Conservation (phyloP, 2,113 vertebrate species). For the Nibea coibor region DNA sequence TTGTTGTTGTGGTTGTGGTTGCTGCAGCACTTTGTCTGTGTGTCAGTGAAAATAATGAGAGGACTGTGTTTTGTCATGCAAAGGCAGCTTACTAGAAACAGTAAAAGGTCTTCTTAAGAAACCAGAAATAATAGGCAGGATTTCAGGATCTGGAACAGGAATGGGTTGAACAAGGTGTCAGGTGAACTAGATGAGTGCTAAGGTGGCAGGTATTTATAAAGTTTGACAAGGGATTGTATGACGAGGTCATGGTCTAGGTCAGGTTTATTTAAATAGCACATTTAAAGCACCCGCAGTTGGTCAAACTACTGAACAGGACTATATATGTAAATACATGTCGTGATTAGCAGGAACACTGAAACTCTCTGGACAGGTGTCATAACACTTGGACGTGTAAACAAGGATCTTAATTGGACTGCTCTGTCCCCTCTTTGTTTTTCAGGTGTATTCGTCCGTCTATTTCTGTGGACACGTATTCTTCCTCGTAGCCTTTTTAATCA, state of each 20-base stretch:
- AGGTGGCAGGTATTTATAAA: background rate
- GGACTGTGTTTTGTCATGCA: background rate
- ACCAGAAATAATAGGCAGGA: background rate
- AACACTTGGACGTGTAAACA: background rate
- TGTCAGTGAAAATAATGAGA: background rate
- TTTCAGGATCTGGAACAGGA: background rate
- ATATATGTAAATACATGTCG: no score
- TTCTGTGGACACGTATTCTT: slow-evolving; percentile 93
- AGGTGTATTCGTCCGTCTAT: slow-evolving; percentile 95
- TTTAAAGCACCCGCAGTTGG: no score
- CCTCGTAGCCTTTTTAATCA: slow-evolving; percentile 83
- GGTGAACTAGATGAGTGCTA: background rate
- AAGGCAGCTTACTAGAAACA: background rate
- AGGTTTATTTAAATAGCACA: no score
- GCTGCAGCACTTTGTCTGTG: background rate
- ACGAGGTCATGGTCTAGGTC: no score
- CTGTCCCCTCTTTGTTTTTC: slow-evolving; percentile 49
- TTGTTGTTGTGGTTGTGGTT: no score
- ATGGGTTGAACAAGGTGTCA: background rate
- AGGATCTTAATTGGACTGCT: background rate
- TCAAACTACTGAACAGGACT: no score
- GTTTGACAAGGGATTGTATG: background rate
- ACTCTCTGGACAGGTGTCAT: background rate
- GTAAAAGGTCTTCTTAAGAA: background rate
- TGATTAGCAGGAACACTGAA: no score